Conservation (phyloP, 2,888 invertebrate genomes). For the Eupithecia pulchellata region DNA sequence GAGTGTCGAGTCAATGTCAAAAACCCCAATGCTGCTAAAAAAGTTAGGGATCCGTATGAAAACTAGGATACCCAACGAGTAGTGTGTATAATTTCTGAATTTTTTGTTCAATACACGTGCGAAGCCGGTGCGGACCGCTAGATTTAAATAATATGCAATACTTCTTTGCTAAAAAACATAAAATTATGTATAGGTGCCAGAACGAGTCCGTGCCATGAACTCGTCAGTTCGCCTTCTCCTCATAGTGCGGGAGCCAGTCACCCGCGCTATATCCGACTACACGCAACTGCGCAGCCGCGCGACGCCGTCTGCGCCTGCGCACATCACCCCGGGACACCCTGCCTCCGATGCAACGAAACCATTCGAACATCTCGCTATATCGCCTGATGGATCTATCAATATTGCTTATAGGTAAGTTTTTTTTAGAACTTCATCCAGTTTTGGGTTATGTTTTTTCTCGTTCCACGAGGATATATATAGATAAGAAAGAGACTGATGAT, state of each 20-base stretch:
- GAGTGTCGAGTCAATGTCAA: too few species aligned
- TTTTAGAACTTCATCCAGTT: not conserved
- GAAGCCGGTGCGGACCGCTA: too few species aligned
- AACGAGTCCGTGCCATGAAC: conserved; percentile 97
- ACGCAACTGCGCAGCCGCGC: conserved; percentile 95
- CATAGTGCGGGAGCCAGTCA: conserved; percentile 98
- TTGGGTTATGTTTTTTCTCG: too few species aligned
- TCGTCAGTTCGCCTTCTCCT: conserved; percentile 95
- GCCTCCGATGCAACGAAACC: conserved; percentile 82
- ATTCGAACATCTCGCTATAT: conserved; percentile 93
- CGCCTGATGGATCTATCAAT: conserved; percentile 93
- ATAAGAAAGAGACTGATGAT: too few species aligned
- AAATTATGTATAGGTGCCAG: conserved; percentile 89
- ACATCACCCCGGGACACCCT: conserved; percentile 65
- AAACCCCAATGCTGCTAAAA: too few species aligned
- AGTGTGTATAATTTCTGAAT: too few species aligned
- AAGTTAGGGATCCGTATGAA: too few species aligned
- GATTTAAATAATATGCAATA: too few species aligned
- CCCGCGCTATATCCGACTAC: conserved; percentile 98
- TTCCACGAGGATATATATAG: too few species aligned
- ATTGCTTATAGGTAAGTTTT: conserved; percentile 87
- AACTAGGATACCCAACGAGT: too few species aligned
- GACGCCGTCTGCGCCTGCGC: conserved; percentile 88
- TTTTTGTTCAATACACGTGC: too few species aligned
- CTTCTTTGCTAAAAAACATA: too few species aligned